Evolutionary conservation across 2,797 vertebrate species (phyloP), one percentile per base, ranked within the genome.

Genomic region (Acestrorhynchus altus): DNA sequence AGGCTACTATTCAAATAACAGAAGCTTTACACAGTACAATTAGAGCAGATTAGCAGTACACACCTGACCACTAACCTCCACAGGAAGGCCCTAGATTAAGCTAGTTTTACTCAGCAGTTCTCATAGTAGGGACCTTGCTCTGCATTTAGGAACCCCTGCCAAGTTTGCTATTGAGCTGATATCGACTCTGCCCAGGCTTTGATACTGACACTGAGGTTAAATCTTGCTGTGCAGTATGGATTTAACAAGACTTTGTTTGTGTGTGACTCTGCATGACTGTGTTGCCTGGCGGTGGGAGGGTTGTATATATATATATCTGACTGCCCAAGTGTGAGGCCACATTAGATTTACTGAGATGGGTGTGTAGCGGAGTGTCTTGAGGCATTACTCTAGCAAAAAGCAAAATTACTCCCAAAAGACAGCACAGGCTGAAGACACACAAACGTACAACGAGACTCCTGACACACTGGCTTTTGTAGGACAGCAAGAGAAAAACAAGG

Each of bases 351-450:
- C 16, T 57, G 28, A 51, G 31, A 40, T 52, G 39, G 66, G n/a
- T 40, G 18, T 46, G 22, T 42, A 76, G 61, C 47, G 15, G 56
- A 22, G 57, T n/a, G 42, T 70, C 18, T 74, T 5, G 35, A 65
- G 12, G 63, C 52, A 47, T 15, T 26, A 59, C 39, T 24, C 39
- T 39, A 59, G 47, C 51, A 46, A 56, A n/a, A 56, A 61, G 39
- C 31, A 67, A 66, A 35, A 47, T 28, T 16, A 49, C 31, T 61
- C 6, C 40, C 47, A 56, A 64, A 22, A 35, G 31, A 51, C 44
- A 61, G 22, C 39, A 77, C 35, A 47, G 12, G 18, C 22, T 56
- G 42, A 49, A 68, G 20, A 24, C 52, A 76, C 26, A 46, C 22
- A 68, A 4, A 39, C 18, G 20, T 16, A 66, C 22, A 56, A 2